These are phyloP conservation scores for Rhinogobius similis DNA, from an alignment of 2,113 vertebrate species.

Conservation along the genomic window DNA sequence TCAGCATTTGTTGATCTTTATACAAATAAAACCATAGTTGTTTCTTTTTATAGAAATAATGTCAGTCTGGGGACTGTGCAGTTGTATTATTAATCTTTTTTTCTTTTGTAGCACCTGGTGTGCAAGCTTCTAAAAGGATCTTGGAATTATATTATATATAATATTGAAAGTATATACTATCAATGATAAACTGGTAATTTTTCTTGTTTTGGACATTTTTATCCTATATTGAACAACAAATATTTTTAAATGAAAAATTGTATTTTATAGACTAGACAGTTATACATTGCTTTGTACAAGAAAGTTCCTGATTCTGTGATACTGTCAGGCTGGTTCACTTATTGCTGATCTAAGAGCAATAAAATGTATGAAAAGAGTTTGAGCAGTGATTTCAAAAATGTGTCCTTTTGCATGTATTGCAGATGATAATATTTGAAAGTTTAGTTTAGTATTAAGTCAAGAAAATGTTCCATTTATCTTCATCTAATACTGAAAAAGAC, in stretches of 20 bases:
- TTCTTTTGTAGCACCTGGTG: constrained; percentile 78
- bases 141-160: constrained; percentile 69
- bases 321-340: constrained; percentile 72
- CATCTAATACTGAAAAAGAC: not conserved
- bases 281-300: constrained; percentile 69
- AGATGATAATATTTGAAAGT: too few relatives aligned
- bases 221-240: constrained; percentile 68
- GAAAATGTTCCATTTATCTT: not conserved
- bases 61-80: constrained; percentile 36
- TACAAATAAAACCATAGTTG: constrained; percentile 15
- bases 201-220: constrained; percentile 74
- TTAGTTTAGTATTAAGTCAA: too few relatives aligned
- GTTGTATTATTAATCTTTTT: constrained; percentile 57
- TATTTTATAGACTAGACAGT: constrained; percentile 67
- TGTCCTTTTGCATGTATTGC: not conserved
- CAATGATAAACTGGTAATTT: constrained; percentile 59
- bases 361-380: constrained; percentile 60
- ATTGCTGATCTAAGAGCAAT: constrained; percentile 70
- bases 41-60: constrained; percentile 37
- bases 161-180: constrained; percentile 75
- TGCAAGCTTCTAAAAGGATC: constrained; percentile 72
- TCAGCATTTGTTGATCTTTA: constrained; percentile 28
- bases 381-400: constrained; percentile 24
- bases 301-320: constrained; percentile 67
- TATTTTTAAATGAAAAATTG: constrained; percentile 68